Evolutionary conservation across 2,797 vertebrate genomes (phyloP).

Genomic region (Hirundo rustica): DNA sequence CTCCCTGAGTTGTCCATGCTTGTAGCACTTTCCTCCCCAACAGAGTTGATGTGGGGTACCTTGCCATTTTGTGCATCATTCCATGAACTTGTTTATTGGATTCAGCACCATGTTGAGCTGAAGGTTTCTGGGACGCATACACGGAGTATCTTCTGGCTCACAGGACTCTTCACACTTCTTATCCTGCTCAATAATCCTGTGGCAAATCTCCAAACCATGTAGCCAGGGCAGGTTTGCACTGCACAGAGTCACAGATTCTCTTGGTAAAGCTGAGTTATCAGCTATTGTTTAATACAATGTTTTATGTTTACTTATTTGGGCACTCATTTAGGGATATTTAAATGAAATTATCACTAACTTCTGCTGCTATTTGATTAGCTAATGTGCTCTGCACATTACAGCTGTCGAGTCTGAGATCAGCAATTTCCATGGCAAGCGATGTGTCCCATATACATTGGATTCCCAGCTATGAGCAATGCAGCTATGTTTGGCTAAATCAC

Average conservation of each 20-base stretch:
- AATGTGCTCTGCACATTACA: background rate
- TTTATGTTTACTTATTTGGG: background rate
- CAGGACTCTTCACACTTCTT: background rate
- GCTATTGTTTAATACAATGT: background rate
- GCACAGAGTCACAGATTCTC: background rate
- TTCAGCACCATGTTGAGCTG: background rate
- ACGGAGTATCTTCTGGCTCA: background rate
- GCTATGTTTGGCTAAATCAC: background rate
- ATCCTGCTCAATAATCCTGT: background rate
- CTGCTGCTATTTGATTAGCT: background rate
- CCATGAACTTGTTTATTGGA: background rate
- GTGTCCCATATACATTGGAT: background rate
- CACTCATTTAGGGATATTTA: background rate
- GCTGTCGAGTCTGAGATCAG: background rate
- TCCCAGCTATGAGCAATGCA: conserved; percentile 7
- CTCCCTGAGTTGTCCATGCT: background rate
- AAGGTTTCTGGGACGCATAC: background rate
- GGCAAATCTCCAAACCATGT: background rate
- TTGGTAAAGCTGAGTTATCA: background rate
- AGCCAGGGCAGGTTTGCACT: background rate
- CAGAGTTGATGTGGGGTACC: background rate
- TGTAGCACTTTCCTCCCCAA: background rate
- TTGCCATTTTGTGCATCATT: background rate
- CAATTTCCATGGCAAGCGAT: background rate
- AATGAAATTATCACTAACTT: background rate